phyloP scores from a whole-genome alignment of 2,797 vertebrate species.

The Coreius guichenoti region DNA sequence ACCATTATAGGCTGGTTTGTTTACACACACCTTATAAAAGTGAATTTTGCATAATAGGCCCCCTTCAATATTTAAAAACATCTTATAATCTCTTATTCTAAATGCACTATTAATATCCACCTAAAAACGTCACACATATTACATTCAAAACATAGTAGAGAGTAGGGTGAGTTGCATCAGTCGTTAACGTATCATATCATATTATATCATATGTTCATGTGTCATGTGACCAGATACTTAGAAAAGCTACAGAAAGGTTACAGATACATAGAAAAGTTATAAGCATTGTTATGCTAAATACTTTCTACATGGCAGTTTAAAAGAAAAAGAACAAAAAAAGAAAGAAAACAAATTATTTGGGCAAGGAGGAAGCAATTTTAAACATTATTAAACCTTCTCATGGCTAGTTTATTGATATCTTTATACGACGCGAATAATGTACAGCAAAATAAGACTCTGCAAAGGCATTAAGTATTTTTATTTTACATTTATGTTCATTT shows the following conservation, averaged over 20 bases:
- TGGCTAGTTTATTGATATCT: not conserved
- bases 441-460: not conserved
- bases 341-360: too few relatives aligned
- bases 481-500: not conserved
- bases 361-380: too few relatives aligned
- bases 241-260: not conserved
- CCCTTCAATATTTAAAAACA: not conserved
- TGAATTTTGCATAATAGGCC: too few relatives aligned
- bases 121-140: constrained; percentile 2
- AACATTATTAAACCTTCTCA: not conserved
- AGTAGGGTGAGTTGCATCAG: not conserved
- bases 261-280: not conserved
- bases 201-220: too few relatives aligned
- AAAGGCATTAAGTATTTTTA: not conserved
- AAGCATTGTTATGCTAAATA: not conserved
- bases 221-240: not conserved
- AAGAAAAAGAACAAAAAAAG: too few relatives aligned
- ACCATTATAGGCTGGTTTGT: too few relatives aligned
- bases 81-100: constrained; percentile 5
- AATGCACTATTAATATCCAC: not conserved
- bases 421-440: not conserved
- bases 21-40: too few relatives aligned
- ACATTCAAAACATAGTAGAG: not conserved
- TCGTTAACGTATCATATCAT: not conserved
- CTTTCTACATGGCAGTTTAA: not conserved